Evolutionary conservation across 2,113 vertebrate genomes (phyloP).

Genomic region (Cercopithecus mona): DNA sequence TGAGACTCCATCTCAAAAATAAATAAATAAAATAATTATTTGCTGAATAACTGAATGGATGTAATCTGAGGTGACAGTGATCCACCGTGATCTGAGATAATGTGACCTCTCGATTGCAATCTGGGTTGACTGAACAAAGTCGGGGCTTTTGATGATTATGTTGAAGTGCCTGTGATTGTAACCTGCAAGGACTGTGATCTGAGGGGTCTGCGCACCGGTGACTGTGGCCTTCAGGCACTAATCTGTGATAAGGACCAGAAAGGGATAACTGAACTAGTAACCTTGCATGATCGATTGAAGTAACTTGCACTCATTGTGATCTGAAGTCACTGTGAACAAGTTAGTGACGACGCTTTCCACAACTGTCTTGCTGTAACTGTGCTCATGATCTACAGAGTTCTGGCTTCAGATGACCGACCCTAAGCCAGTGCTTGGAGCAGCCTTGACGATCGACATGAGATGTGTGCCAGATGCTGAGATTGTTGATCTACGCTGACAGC

Average conservation of each 20-base stretch:
- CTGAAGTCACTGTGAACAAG: background rate
- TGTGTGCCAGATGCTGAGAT: background rate
- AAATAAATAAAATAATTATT: too few relatives aligned
- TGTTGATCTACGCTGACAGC: background rate
- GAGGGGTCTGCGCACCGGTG: background rate
- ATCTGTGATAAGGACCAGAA: background rate
- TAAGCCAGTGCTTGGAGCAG: background rate
- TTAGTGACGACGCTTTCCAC: background rate
- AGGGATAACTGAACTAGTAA: background rate
- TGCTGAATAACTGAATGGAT: background rate
- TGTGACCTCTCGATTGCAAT: background rate
- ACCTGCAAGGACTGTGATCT: background rate
- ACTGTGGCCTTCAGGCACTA: background rate
- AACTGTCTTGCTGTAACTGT: background rate
- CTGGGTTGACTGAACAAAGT: background rate
- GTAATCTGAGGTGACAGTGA: background rate
- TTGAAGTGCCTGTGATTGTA: background rate
- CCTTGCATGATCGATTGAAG: background rate
- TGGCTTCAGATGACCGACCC: background rate
- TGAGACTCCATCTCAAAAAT: too few relatives aligned
- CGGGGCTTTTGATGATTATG: background rate
- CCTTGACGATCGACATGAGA: background rate
- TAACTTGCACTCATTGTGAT: background rate
- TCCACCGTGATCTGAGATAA: background rate
- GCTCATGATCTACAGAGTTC: background rate